Evolutionary conservation across 2,797 vertebrate genomes (phyloP), one percentile per base, ranked within the genome.

Genomic region (Pipistrellus pygmaeus): DNA sequence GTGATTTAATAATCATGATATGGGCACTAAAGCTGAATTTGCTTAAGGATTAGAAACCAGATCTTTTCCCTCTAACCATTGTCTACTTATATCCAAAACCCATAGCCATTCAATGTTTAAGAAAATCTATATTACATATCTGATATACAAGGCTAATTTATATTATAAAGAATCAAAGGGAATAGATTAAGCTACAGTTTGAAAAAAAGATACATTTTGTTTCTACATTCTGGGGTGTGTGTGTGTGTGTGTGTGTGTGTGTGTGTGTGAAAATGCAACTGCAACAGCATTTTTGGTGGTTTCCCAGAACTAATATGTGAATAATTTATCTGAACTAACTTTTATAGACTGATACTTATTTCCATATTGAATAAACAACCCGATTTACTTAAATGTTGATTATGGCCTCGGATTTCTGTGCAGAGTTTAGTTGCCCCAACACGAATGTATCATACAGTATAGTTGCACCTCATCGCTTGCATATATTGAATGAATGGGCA

Each of bases 91-190:
- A 57, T 32, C 41, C 35, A 62, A 71, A 90, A 44, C 14, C 88
- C 66, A 90, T 51, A 75, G 21, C 25, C 23, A 21, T n/a, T 78
- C 57, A 72, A 69, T 77, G 20, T 60, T 82, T 94, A 20, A 75
- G 15, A 91, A 86, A 92, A 51, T 55, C 32, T 55, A 2, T 44
- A 64, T 44, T 72, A 75, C 57, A 44, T 62, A 57, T 64, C 38
- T 55, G 23, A n/a, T 86, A 8, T 7, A 12, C 5, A 88, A 85
- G 6, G 7, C 48, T 82, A 66, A 18, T 44, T 64, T 35, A 82
- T 51, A 91, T 55, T 60, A 51, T 35, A 55, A 90, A 75, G 18
- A 32, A 75, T 78, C n/a, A 71, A 88, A 96, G 75, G 69, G 80
- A 62, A 77, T 38, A 18, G 20, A 57, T 44, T 9, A 62, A 92